phyloP scores from a whole-genome alignment of 37 sponge, comb jelly and placozoan species.

The Bolinopsis microptera region DNA sequence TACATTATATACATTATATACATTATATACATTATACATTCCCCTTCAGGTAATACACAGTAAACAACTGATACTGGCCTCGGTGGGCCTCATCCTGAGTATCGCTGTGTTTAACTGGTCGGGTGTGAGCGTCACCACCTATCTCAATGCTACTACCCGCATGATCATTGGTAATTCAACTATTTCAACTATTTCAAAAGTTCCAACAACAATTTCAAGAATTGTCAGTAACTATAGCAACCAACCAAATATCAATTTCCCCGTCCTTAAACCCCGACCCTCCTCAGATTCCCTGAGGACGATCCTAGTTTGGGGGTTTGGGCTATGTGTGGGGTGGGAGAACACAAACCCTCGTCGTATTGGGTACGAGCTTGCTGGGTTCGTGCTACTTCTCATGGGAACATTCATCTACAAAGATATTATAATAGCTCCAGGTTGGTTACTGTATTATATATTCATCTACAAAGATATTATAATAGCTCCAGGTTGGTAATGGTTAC shows the following conservation, averaged over 20 bases:
- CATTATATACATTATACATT: too few species aligned
- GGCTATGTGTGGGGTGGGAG: slow-evolving; percentile 84
- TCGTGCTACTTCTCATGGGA: slow-evolving; percentile 79
- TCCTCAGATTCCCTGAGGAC: slow-evolving; percentile 79
- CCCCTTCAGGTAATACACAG: slow-evolving; percentile 27
- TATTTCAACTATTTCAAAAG: too few species aligned
- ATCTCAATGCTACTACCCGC: slow-evolving; percentile 87
- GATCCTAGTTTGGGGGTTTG: slow-evolving; percentile 91
- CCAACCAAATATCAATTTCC: too few species aligned
- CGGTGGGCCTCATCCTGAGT: slow-evolving; percentile 82
- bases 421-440: slow-evolving; percentile 71
- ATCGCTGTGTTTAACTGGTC: slow-evolving; percentile 97
- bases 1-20: too few species aligned
- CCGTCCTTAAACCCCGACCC: too few species aligned
- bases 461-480: slow-evolving; percentile 85
- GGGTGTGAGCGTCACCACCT: slow-evolving; percentile 87
- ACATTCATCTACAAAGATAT: slow-evolving; percentile 90
- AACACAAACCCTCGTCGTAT: slow-evolving; percentile 69
- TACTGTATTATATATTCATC: slow-evolving; percentile 78
- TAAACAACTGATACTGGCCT: slow-evolving; percentile 70
- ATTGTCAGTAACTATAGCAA: too few species aligned
- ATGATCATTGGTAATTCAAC: slow-evolving; percentile 77
- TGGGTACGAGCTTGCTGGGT: slow-evolving; percentile 81
- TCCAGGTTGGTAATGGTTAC: slow-evolving; percentile 64
- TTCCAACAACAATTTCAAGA: too few species aligned